phyloP scores from a whole-genome alignment of 2,797 vertebrate genomes.

The Sylvia borin region DNA sequence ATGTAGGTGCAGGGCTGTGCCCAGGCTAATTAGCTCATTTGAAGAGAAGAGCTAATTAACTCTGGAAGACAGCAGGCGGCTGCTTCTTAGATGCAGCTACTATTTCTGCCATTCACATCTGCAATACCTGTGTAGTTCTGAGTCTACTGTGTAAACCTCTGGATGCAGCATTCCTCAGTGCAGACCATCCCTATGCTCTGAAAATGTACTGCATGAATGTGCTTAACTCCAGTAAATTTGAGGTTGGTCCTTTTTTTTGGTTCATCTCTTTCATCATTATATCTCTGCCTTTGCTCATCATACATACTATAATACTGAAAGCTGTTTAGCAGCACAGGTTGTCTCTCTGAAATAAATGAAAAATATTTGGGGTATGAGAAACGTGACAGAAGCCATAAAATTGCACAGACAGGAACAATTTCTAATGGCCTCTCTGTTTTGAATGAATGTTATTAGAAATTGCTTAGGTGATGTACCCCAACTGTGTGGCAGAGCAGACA shows the following conservation, averaged over 20 bases:
- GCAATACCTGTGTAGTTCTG: neutral
- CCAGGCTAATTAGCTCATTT: constrained; percentile 54
- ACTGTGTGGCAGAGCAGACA: neutral
- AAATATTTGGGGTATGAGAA: neutral
- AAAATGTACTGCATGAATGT: neutral
- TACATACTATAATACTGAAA: neutral
- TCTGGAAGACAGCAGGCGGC: neutral
- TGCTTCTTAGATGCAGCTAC: neutral
- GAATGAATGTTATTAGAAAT: neutral
- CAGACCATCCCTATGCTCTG: neutral
- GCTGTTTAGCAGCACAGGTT: neutral
- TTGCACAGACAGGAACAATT: neutral
- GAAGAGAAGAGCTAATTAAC: constrained; percentile 50
- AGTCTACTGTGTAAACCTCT: neutral
- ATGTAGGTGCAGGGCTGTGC: neutral
- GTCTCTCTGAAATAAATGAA: neutral
- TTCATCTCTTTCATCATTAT: neutral
- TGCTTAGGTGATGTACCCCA: neutral
- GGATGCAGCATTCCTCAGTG: neutral
- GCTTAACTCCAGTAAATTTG: neutral
- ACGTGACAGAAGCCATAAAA: neutral
- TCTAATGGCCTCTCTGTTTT: neutral
- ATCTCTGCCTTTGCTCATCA: neutral
- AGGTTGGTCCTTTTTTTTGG: neutral
- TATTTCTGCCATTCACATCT: neutral